phyloP scores from a whole-genome alignment of 2,888 invertebrate genomes.

The Halictus quadricinctus region DNA sequence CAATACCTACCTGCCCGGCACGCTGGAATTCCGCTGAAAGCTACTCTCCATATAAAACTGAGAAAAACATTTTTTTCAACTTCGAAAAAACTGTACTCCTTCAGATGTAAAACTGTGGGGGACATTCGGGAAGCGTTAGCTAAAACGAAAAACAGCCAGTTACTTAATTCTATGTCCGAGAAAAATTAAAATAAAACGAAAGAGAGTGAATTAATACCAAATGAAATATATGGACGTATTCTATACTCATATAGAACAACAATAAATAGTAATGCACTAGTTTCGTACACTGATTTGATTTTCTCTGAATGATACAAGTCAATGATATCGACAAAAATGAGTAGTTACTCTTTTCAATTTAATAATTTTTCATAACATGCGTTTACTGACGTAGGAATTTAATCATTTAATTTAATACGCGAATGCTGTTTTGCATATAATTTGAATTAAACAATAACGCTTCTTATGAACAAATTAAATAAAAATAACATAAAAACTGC shows the following conservation, averaged over 20 bases:
- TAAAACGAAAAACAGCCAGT: neutral
- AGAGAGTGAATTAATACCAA: neutral
- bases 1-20: neutral
- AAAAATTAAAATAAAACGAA: neutral
- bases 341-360: neutral
- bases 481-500: neutral
- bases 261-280: neutral
- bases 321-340: neutral
- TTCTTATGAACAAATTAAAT: neutral
- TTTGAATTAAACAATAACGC: neutral
- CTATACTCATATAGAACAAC: neutral
- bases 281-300: rapidly evolving
- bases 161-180: neutral
- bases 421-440: too few relatives aligned
- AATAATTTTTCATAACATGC: too few relatives aligned
- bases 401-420: too few relatives aligned
- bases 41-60: neutral
- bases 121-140: neutral
- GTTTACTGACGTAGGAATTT: neutral
- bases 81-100: neutral
- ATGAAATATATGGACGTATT: neutral
- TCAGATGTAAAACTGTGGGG: neutral
- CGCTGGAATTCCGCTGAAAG: neutral
- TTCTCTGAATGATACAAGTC: neutral
- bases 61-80: neutral